phyloP scores from a whole-genome alignment of 2,888 invertebrate genomes.

The Chesias legatella region DNA sequence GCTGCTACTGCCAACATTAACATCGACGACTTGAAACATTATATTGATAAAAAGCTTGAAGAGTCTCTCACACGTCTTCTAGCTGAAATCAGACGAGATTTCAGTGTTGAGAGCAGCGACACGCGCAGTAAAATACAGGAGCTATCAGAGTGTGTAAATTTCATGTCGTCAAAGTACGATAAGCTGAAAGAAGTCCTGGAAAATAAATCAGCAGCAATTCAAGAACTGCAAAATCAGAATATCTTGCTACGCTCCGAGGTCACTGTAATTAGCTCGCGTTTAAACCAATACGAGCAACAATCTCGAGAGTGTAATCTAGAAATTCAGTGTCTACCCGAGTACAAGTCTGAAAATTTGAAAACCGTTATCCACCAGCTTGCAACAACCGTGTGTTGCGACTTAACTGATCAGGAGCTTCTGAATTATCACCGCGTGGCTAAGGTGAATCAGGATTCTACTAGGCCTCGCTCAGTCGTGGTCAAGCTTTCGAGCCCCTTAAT shows the following conservation, averaged over 20 bases:
- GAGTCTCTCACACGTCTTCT: not conserved
- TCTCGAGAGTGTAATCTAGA: slow-evolving; percentile 2
- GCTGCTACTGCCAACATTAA: too few species aligned
- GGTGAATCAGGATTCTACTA: not conserved
- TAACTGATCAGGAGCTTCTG: not conserved
- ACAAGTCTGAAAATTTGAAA: not conserved
- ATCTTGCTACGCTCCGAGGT: not conserved
- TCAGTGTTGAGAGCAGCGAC: not conserved
- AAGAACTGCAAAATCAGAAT: not conserved
- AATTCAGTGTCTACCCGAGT: slow-evolving; percentile 2
- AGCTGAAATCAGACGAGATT: not conserved
- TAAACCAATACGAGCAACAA: too few species aligned
- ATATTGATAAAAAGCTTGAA: not conserved
- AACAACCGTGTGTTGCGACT: not conserved
- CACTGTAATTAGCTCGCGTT: not conserved
- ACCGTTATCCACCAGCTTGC: not conserved
- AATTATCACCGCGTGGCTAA: too few species aligned
- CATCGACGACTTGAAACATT: too few species aligned
- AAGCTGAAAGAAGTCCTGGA: not conserved
- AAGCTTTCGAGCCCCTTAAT: slow-evolving; percentile 6
- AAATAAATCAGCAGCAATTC: not conserved
- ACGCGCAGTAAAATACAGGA: not conserved
- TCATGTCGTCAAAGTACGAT: not conserved
- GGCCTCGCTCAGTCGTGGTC: slow-evolving; percentile 2
- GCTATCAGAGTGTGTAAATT: not conserved